Percentiles rank a stretch among this genome's conserved stretches.
These are phyloP conservation scores for Triplophysa rosa DNA, from an alignment of 2,113 vertebrate species.

Conservation along the genomic window DNA sequence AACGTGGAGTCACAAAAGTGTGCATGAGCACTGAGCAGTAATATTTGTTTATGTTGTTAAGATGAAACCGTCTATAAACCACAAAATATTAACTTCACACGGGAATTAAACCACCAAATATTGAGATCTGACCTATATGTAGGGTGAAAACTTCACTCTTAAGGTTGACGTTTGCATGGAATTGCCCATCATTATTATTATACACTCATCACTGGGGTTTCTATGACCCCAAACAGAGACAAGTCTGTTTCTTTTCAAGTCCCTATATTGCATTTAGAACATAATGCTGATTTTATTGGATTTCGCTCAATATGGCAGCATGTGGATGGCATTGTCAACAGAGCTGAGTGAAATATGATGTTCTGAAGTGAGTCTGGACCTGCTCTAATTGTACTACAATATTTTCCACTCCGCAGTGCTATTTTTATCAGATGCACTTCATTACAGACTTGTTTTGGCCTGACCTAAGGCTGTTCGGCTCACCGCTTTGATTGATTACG, in stretches of 20 bases:
- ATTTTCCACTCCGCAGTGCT: conserved; percentile 32
- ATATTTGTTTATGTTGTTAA: too few relatives aligned
- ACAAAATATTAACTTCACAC: too few relatives aligned
- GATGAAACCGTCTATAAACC: too few relatives aligned
- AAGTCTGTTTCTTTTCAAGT: not conserved
- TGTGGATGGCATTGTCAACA: not conserved
- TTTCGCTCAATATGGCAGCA: not conserved
- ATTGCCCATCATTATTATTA: too few relatives aligned
- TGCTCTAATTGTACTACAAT: conserved; percentile 16
- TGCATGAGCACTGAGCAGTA: too few relatives aligned
- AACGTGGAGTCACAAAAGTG: too few relatives aligned
- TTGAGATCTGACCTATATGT: too few relatives aligned
- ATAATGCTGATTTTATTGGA: not conserved
- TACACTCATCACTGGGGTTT: too few relatives aligned
- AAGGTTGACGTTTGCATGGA: too few relatives aligned
- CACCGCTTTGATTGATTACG: conserved; percentile 23
- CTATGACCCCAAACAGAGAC: too few relatives aligned
- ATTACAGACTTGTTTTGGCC: conserved; percentile 37
- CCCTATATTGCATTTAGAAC: not conserved
- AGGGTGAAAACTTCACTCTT: too few relatives aligned
- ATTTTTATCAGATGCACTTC: conserved; percentile 38
- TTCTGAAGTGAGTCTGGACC: conserved; percentile 19
- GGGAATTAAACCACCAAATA: too few relatives aligned
- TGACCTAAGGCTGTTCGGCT: conserved; percentile 20
- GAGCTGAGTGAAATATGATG: not conserved